Percentiles rank a stretch among this genome's conserved stretches.
phyloP scores from a whole-genome alignment of 2,113 vertebrate genomes.

The Haplochromis burtoni region DNA sequence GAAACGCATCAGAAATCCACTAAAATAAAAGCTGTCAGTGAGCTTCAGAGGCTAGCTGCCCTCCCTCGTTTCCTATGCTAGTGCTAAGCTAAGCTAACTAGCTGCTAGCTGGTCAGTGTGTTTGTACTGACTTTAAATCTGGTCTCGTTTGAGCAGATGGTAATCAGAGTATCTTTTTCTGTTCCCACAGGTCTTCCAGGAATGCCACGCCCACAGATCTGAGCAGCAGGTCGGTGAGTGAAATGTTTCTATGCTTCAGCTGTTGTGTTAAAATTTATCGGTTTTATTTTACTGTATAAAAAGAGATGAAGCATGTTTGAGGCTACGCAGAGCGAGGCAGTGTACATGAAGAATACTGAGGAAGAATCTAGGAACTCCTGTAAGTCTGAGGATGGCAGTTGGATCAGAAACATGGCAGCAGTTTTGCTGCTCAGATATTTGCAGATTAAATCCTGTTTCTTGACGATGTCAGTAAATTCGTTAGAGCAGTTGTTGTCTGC shows the following conservation, averaged over 20 bases:
- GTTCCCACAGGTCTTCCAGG: neutral
- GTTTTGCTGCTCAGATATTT: neutral
- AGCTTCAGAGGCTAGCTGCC: neutral
- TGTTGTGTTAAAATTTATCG: neutral
- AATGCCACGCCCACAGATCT: neutral
- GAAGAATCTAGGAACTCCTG: neutral
- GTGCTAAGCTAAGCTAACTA: neutral
- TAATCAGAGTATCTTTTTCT: neutral
- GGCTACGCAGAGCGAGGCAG: neutral
- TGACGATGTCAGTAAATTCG: accelerated
- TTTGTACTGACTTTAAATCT: neutral
- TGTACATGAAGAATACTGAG: accelerated
- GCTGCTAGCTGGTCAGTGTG: neutral
- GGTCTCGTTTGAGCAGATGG: accelerated
- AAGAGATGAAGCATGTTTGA: neutral
- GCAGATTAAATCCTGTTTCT: neutral
- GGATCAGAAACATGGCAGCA: neutral
- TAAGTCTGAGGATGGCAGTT: neutral
- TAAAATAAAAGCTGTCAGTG: neutral
- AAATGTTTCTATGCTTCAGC: neutral
- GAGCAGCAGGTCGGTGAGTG: neutral
- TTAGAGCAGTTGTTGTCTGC: neutral
- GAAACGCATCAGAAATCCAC: neutral
- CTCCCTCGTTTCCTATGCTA: neutral
- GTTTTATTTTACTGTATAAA: neutral